These are phyloP conservation scores for Engraulis encrasicolus DNA, from an alignment of 2,113 vertebrate species.

Conservation along the genomic window DNA sequence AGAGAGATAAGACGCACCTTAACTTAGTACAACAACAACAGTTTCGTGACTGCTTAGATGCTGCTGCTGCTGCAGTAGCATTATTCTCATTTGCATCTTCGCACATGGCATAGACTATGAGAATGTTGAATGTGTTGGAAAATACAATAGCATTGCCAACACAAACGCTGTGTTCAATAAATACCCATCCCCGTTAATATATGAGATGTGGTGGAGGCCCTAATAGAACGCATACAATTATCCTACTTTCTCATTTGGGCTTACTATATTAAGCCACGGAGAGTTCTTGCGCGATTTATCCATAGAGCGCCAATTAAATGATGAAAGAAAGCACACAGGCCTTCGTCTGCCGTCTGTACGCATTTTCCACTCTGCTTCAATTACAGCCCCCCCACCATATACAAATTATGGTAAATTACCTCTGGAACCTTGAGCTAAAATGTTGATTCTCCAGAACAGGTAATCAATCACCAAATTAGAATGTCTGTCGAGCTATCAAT, in stretches of 20 bases:
- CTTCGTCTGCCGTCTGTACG: constrained; percentile 51
- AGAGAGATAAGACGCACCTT: constrained; percentile 50
- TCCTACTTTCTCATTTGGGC: constrained; percentile 54
- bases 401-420: constrained; percentile 55
- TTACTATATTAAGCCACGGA: constrained; percentile 60
- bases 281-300: constrained; percentile 58
- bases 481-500: constrained; percentile 17
- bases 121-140: background rate
- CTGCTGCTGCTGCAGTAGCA: background rate
- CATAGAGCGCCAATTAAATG: constrained; percentile 65
- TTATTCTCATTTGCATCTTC: background rate
- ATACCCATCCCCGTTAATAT: constrained; percentile 6
- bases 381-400: constrained; percentile 51
- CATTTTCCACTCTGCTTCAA: constrained; percentile 37
- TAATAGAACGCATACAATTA: constrained; percentile 62
- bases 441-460: background rate
- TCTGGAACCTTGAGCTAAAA: constrained; percentile 35
- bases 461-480: constrained; percentile 20
- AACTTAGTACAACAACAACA: constrained; percentile 54
- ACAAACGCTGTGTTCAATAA: background rate
- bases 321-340: constrained; percentile 50
- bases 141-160: constrained; percentile 29
- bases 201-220: constrained; percentile 52
- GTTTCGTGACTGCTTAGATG: constrained; percentile 29
- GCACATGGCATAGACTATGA: background rate